Evolutionary conservation across 2,888 invertebrate species (phyloP), one percentile per base, ranked within the genome.

Genomic region (Macropis europaea): DNA sequence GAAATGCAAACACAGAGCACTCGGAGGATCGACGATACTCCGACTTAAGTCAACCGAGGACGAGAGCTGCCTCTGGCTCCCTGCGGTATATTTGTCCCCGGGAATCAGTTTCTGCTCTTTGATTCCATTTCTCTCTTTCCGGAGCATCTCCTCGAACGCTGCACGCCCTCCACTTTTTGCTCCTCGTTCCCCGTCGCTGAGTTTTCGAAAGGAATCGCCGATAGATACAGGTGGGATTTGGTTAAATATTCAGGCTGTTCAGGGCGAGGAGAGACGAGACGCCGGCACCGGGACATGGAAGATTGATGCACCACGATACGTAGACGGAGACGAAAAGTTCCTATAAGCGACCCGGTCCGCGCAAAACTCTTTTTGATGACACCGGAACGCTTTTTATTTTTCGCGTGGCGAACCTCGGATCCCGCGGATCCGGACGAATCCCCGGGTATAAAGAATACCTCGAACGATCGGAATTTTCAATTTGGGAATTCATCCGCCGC

Each of bases 201-300:
- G 45, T 61, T 62, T n/a, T 32, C 62, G 48, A 66, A 57, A 73
- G 63, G 57, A 52, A 69, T 66, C 62, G 53, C 42, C 64, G 66
- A 67, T 76, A 67, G 64, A 70, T 64, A 45, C 69, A 61, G 64
- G 54, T 50, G 73, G 70, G 69, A 73, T 73, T 67, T 47, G 22
- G 54, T 77, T 76, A 76, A 77, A 77, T 76, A 77, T 77, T 77
- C 76, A 77, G 19, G 34, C 30, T 43, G 43, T 6, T 43, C 4
- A 17, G 32, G 36, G 9, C 11, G 15, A 11, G 32, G 32, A 19
- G 43, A 36, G 54, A 63, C 42, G 45, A 28, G 42, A 38, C 57
- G 56, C 26, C 59, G 22, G 15, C 45, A 13, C n/a, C n/a, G 53
- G 30, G 48, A 45, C 73, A 67, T 73, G 47, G 73, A 67, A 73